Evolutionary conservation across 2,113 vertebrate species (phyloP), one percentile per base, ranked within the genome.

Genomic region (Engystomops pustulosus): DNA sequence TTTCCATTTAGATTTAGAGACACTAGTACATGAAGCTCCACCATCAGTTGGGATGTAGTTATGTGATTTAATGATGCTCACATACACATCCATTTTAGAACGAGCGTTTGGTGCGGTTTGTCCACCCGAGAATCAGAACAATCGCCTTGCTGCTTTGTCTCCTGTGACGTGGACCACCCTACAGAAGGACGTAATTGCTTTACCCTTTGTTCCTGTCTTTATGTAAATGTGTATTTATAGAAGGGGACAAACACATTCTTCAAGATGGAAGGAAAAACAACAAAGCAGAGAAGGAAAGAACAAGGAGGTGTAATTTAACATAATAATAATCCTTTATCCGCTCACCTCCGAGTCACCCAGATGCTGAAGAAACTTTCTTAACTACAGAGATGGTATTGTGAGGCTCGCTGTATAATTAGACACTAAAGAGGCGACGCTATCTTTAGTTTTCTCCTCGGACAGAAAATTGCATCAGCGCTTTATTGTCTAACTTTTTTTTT

Each of bases 301-400:
- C 49, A 77, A 55, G 55, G 6, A 6, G 11, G 4, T n/a, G 6
- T 77, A 77, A 77, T 77, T 77, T 77, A 77, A 38, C 74, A 58
- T 77, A 77, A 77, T 77, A 77, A 77, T 77, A 58, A 47, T 71
- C 25, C 72, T 75, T 75, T 51, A 3, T 32, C 18, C 47, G 17
- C 0, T 75, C 44, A 47, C 72, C 71, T 51, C 8, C 15, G 5
- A 53, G 20, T 20, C 74, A 23, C 49, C 12, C 23, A 36, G 58
- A 32, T 3, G 17, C 49, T 23, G 74, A 1, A 20, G 74, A 77
- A 38, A 58, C 47, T 76, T 76, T 51, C 47, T 76, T 20, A 53
- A 75, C 32, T 53, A 8, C 27, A 38, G 32, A 34, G 32, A 36
- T 34, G 51, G 49, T 20, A 55, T 77, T 55, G 74, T 55, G 8